Percentiles rank a stretch among this genome's conserved stretches.
Conservation (phyloP, 2,113 vertebrate genomes). For the Prionailurus viverrinus region DNA sequence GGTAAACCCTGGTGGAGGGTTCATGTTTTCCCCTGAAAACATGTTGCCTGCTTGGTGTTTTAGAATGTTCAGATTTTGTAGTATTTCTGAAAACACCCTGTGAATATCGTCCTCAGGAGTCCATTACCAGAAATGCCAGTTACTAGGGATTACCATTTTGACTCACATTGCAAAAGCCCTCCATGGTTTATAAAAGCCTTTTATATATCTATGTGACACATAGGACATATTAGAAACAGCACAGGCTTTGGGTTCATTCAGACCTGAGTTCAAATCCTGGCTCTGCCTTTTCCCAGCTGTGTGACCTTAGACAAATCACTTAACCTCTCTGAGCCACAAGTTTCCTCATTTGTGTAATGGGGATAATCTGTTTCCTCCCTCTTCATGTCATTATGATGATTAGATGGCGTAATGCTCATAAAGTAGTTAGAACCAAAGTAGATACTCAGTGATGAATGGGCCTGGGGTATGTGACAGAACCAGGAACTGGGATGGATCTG, state of each 20-base stretch:
- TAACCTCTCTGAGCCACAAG: conserved; percentile 3
- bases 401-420: background rate
- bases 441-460: background rate
- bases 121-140: conserved; percentile 23
- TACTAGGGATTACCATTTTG: background rate
- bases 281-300: background rate
- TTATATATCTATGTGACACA: background rate
- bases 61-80: background rate
- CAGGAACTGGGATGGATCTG: background rate
- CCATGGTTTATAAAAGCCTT: background rate
- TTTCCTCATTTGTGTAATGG: background rate
- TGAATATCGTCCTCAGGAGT: background rate
- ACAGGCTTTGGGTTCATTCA: background rate
- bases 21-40: background rate
- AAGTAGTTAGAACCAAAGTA: background rate
- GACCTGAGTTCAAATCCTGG: background rate
- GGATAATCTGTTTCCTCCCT: background rate
- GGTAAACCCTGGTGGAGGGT: too few species aligned
- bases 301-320: background rate
- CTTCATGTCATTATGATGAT: background rate
- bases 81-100: background rate
- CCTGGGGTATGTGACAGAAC: background rate
- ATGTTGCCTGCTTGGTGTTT: background rate
- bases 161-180: background rate
- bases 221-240: background rate